These are phyloP conservation scores for Upupa epops DNA, from an alignment of 2,113 vertebrate genomes.

Conservation along the genomic window DNA sequence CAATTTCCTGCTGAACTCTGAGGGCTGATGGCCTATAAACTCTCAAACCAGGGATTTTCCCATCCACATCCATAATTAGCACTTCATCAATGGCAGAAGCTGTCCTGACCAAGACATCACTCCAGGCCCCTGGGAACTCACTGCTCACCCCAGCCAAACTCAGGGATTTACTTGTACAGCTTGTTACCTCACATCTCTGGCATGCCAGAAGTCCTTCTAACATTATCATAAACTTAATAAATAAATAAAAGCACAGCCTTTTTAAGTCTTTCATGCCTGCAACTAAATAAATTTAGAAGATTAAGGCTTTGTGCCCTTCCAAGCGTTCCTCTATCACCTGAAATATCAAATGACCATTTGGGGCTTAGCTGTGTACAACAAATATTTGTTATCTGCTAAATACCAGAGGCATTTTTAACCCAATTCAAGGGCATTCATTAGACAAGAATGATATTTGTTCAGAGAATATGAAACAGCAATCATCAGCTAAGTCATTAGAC, in stretches of 20 bases:
- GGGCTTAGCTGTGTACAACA: background rate
- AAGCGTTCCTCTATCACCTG: background rate
- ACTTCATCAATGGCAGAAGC: background rate
- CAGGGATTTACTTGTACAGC: background rate
- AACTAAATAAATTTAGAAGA: background rate
- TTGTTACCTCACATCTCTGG: background rate
- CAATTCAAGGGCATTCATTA: constrained; percentile 7
- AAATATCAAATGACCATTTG: background rate
- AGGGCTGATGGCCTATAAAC: background rate
- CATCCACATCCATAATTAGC: background rate
- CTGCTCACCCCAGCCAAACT: background rate
- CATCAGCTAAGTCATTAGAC: constrained; percentile 54
- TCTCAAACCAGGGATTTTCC: background rate
- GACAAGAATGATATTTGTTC: background rate
- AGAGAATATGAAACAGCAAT: constrained; percentile 7
- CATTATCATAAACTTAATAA: background rate
- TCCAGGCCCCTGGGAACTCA: background rate
- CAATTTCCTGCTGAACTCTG: background rate
- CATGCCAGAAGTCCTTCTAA: background rate
- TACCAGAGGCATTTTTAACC: constrained; percentile 21
- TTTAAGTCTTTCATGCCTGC: background rate
- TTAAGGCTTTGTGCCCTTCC: background rate
- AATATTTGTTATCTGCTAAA: constrained; percentile 1
- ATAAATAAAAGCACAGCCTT: background rate
- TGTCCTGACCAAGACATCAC: background rate